These are phyloP conservation scores for Leptocoma aspasia DNA, from an alignment of 2,113 vertebrate genomes.

Conservation along the genomic window DNA sequence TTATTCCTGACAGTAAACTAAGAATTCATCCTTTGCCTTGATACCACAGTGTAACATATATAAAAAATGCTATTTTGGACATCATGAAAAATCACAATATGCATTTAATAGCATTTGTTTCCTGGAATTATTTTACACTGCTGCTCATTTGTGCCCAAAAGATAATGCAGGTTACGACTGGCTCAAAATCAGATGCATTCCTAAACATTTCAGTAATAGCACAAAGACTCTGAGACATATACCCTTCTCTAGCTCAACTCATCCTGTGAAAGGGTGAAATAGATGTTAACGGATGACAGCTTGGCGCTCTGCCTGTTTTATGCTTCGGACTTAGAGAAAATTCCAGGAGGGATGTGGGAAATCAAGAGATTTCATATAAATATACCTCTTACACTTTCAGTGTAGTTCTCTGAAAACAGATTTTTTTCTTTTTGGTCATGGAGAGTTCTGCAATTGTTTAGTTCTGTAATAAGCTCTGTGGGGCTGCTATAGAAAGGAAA, in stretches of 20 bases:
- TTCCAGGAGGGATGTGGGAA: background rate
- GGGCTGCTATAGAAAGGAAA: background rate
- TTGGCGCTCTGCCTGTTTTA: background rate
- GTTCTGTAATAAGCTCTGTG: background rate
- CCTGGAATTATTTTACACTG: background rate
- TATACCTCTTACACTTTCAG: background rate
- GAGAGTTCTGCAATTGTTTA: background rate
- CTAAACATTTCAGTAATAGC: background rate
- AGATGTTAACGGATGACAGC: slow-evolving; percentile 5
- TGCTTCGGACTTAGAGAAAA: background rate
- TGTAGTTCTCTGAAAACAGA: background rate
- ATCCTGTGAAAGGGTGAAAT: background rate
- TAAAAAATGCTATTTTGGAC: background rate
- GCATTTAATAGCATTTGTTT: background rate
- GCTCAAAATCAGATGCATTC: background rate
- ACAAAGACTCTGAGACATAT: background rate
- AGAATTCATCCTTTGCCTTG: background rate
- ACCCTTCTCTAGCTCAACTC: background rate
- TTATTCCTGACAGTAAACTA: background rate
- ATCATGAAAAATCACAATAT: background rate
- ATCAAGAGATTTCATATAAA: background rate
- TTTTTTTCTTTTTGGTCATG: background rate
- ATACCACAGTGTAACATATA: background rate
- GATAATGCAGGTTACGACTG: background rate
- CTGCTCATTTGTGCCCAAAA: background rate